These are phyloP conservation scores for Trichonephila inaurata DNA, from an alignment of 1,140 invertebrate species.

Conservation along the genomic window DNA sequence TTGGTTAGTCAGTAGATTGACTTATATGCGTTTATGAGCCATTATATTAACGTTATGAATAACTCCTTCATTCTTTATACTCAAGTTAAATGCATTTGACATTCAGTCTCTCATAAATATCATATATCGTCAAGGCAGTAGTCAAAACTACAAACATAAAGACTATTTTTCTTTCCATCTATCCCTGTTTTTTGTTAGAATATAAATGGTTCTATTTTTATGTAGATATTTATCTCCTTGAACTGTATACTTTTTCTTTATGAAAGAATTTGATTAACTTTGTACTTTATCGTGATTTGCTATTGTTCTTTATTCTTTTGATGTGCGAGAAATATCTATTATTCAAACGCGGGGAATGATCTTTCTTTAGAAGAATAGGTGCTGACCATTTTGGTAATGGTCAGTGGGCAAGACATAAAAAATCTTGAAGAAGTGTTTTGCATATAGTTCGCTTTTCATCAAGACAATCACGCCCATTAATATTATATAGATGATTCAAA, in stretches of 20 bases:
- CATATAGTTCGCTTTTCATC: neutral
- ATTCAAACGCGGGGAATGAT: neutral
- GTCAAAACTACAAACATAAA: neutral
- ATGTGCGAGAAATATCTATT: neutral
- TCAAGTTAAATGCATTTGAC: no score
- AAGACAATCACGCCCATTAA: neutral
- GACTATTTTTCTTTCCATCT: neutral
- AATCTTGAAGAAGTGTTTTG: neutral
- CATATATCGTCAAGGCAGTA: no score
- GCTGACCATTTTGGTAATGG: neutral
- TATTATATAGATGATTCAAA: neutral
- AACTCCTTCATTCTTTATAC: no score
- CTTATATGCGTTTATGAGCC: no score
- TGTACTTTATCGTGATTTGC: neutral
- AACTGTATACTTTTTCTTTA: neutral
- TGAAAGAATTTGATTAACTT: neutral
- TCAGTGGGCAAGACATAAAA: neutral
- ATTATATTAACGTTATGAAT: no score
- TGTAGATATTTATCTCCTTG: neutral
- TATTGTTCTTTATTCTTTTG: neutral
- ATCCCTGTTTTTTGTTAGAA: neutral
- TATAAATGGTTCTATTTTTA: neutral
- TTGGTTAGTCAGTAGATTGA: no score
- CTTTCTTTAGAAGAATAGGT: constrained; percentile 1
- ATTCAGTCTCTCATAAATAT: no score